Conservation (phyloP, 2,888 invertebrate species). For the Dryococelus australis region DNA sequence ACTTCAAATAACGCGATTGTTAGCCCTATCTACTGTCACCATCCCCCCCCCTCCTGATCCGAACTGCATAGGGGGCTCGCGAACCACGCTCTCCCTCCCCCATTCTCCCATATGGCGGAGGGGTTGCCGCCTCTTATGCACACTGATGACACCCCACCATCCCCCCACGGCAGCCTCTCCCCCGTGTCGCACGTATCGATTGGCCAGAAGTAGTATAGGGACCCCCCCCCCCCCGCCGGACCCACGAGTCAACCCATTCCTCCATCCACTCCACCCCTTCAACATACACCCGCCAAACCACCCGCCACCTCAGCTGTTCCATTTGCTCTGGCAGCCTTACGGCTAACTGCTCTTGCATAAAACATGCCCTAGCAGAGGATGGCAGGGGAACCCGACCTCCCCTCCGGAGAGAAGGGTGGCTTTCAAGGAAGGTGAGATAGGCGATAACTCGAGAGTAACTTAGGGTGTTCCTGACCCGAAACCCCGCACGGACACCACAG, state of each 20-base stretch:
- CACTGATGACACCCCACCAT: neutral
- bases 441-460: constrained; percentile 7
- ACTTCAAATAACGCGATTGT: too few relatives aligned
- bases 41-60: too few relatives aligned
- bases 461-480: neutral
- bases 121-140: neutral
- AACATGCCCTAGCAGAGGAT: constrained; percentile 37
- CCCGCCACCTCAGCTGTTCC: neutral
- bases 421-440: constrained; percentile 42
- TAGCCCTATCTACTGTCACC: too few relatives aligned
- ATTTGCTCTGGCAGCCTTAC: neutral
- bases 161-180: neutral
- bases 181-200: neutral
- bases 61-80: too few relatives aligned
- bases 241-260: neutral
- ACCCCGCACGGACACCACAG: neutral
- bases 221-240: neutral
- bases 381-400: neutral
- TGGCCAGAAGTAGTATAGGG: neutral
- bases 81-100: too few relatives aligned
- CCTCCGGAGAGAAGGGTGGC: constrained; percentile 31
- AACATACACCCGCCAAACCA: too few relatives aligned
- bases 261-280: too few relatives aligned
- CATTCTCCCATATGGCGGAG: neutral
- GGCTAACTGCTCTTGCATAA: constrained; percentile 39